These are phyloP conservation scores for Macrosteles quadrilineatus DNA, from an alignment of 1,140 invertebrate species.

Conservation along the genomic window DNA sequence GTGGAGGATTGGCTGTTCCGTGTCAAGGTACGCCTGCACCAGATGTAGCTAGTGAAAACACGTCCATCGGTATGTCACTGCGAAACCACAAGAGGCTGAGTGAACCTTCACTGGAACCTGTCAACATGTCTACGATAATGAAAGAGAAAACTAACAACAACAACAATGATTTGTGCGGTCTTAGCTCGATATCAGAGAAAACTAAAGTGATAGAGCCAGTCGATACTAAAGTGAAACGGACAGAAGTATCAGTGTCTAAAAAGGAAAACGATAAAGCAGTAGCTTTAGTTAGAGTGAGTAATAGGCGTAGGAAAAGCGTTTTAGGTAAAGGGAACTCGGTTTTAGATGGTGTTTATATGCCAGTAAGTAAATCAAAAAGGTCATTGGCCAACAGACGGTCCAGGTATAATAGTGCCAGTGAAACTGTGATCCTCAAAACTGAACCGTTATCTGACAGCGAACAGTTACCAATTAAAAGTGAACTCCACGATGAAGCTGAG, in stretches of 20 bases:
- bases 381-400: not conserved
- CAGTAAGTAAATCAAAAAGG: slow-evolving; percentile 8
- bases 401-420: not conserved
- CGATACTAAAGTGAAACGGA: slow-evolving; percentile 26
- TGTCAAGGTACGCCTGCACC: not conserved
- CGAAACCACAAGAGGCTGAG: slow-evolving; percentile 60
- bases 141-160: slow-evolving; percentile 37
- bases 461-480: not conserved
- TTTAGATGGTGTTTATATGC: slow-evolving; percentile 8
- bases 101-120: slow-evolving; percentile 48
- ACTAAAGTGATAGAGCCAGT: not conserved
- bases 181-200: slow-evolving; percentile 6
- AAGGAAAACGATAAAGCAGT: slow-evolving; percentile 36
- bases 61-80: slow-evolving; percentile 57
- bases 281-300: slow-evolving; percentile 14
- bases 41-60: not conserved
- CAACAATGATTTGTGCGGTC: slow-evolving; percentile 29
- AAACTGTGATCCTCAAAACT: not conserved
- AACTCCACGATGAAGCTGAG: not conserved
- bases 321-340: slow-evolving; percentile 9
- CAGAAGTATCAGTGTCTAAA: slow-evolving; percentile 34
- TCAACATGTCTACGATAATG: slow-evolving; percentile 41
- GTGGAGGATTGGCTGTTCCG: not conserved
- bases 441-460: not conserved
- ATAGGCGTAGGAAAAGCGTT: slow-evolving; percentile 26